phyloP scores from a whole-genome alignment of 2,797 vertebrate genomes.

The Enteromius unitaeniatus region DNA sequence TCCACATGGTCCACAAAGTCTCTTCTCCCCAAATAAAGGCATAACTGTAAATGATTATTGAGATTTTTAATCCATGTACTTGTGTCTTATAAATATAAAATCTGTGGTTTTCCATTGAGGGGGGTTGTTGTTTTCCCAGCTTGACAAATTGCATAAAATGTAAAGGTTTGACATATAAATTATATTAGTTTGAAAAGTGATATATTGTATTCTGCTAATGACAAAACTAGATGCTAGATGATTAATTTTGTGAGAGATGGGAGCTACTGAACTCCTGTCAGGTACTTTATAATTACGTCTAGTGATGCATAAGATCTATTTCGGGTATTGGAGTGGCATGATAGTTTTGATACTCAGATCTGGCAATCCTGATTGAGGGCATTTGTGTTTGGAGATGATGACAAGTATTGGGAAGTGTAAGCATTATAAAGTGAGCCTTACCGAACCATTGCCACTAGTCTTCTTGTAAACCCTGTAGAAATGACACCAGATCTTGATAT shows the following conservation, averaged over 20 bases:
- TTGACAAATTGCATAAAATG: neutral
- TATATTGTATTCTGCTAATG: neutral
- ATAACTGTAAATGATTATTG: constrained; percentile 73
- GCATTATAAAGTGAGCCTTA: constrained; percentile 72
- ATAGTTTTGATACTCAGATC: neutral
- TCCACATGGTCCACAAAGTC: constrained; percentile 90
- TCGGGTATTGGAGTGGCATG: neutral
- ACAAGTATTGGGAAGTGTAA: neutral
- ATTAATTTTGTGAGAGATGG: too few relatives aligned
- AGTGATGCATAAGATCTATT: neutral
- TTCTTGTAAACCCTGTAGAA: constrained; percentile 88
- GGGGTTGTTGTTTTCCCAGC: neutral
- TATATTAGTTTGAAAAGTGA: neutral
- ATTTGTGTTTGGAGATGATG: neutral
- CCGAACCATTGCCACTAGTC: constrained; percentile 84
- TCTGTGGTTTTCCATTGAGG: neutral
- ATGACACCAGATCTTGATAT: constrained; percentile 27
- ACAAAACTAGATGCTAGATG: neutral
- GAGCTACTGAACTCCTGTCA: too few relatives aligned
- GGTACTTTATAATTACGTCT: neutral
- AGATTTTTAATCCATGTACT: neutral
- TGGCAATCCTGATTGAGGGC: neutral
- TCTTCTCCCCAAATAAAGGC: constrained; percentile 88
- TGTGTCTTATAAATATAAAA: neutral
- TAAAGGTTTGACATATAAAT: neutral